Conservation (phyloP, 2,113 vertebrate species). For the Rhynchomys soricoides region DNA sequence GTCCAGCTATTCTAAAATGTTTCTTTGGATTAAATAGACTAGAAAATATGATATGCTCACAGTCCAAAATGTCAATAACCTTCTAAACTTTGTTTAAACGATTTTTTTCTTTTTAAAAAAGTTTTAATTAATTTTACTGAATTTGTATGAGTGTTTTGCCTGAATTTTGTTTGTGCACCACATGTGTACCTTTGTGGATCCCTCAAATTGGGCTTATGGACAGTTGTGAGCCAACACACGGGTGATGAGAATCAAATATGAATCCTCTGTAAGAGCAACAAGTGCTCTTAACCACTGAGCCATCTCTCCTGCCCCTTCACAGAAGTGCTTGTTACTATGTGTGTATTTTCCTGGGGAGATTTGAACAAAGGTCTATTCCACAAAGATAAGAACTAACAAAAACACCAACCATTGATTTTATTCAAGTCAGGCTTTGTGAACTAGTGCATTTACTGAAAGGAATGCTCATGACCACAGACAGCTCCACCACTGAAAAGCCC, state of each 20-base stretch:
- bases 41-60: background rate
- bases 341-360: background rate
- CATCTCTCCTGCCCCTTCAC: background rate
- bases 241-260: background rate
- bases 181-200: too few species aligned
- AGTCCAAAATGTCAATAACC: background rate
- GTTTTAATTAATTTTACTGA: background rate
- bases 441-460: too few species aligned
- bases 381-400: background rate
- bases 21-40: background rate
- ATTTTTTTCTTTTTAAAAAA: background rate
- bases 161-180: background rate
- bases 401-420: background rate
- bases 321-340: background rate
- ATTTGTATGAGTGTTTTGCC: background rate
- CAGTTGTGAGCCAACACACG: background rate
- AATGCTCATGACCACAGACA: rapidly evolving
- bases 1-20: background rate
- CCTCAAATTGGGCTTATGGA: too few species aligned
- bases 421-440: background rate
- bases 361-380: background rate
- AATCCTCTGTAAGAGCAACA: background rate
- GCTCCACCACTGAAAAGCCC: background rate
- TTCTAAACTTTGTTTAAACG: background rate
- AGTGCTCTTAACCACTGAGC: background rate